Percentiles rank a stretch among this genome's conserved stretches.
Conservation (phyloP, 2,113 vertebrate species). For the Cochlearius cochlearius region DNA sequence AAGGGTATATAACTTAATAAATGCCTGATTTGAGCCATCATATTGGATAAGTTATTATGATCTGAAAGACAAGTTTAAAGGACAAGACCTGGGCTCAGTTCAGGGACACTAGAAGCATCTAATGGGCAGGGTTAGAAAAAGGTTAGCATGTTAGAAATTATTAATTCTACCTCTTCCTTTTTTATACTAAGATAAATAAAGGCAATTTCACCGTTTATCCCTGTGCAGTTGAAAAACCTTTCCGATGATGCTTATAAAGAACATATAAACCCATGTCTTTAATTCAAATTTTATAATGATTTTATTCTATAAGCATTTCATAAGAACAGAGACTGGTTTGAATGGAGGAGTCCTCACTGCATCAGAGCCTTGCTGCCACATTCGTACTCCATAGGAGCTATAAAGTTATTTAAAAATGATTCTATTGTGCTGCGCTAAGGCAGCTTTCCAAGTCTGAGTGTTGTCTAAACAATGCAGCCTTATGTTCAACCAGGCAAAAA, state of each 20-base stretch:
- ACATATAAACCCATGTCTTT: neutral
- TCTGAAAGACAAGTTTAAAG: neutral
- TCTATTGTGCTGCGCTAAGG: neutral
- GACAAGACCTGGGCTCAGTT: neutral
- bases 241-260: neutral
- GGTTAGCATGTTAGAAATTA: neutral
- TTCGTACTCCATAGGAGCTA: neutral
- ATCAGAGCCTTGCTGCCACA: neutral
- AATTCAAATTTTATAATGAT: neutral
- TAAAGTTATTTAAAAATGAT: neutral
- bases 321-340: neutral
- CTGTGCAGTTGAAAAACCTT: neutral
- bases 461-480: neutral
- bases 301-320: neutral
- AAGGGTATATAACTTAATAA: neutral
- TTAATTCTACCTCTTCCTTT: slow-evolving; percentile 26
- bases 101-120: neutral
- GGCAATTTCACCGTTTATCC: neutral
- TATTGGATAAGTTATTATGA: neutral
- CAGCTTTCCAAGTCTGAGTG: neutral
- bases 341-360: neutral
- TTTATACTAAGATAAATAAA: slow-evolving; percentile 7
- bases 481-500: neutral
- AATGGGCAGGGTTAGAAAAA: neutral
- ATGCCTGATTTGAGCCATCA: neutral